Percentiles rank a stretch among this genome's conserved stretches.
Evolutionary conservation across 2,797 vertebrate species (phyloP).

Genomic region (Xyrichtys novacula): DNA sequence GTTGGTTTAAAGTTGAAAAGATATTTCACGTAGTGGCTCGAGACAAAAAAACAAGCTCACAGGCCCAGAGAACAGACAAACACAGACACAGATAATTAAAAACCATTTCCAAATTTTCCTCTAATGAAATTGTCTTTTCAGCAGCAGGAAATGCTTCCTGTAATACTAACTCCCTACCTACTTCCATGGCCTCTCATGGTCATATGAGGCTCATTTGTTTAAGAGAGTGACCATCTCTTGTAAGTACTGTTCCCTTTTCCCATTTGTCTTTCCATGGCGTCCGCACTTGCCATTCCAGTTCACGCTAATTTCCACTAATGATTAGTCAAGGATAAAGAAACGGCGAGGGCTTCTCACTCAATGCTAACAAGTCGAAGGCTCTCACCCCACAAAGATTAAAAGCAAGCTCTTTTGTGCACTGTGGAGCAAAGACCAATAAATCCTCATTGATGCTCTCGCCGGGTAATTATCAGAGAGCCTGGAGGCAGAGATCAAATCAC

Average conservation of each 20-base stretch:
- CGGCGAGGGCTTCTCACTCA: constrained; percentile 55
- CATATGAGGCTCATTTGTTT: constrained; percentile 23
- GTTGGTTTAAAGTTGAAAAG: background rate
- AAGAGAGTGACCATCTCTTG: constrained; percentile 7
- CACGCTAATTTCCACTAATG: constrained; percentile 72
- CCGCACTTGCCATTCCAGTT: constrained; percentile 15
- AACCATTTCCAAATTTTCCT: constrained; percentile 17
- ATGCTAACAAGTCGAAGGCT: constrained; percentile 75
- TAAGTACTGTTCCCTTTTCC: constrained; percentile 7
- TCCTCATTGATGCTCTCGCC: constrained; percentile 76
- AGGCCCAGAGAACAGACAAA: background rate
- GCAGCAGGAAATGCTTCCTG: constrained; percentile 18
- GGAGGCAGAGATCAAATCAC: constrained; percentile 81
- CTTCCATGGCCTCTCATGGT: constrained; percentile 27
- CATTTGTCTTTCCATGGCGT: constrained; percentile 14
- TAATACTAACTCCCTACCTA: background rate
- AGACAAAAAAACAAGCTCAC: background rate
- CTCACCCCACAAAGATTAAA: constrained; percentile 79
- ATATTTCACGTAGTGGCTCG: constrained; percentile 4
- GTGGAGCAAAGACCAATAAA: constrained; percentile 74
- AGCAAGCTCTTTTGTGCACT: constrained; percentile 74
- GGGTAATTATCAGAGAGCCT: constrained; percentile 82
- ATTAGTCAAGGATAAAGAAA: constrained; percentile 72
- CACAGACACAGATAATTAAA: background rate
- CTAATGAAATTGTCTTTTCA: constrained; percentile 24